Base-by-base conservation (phyloP, 2,888 invertebrate species). In the Eupithecia inturbata region DNA sequence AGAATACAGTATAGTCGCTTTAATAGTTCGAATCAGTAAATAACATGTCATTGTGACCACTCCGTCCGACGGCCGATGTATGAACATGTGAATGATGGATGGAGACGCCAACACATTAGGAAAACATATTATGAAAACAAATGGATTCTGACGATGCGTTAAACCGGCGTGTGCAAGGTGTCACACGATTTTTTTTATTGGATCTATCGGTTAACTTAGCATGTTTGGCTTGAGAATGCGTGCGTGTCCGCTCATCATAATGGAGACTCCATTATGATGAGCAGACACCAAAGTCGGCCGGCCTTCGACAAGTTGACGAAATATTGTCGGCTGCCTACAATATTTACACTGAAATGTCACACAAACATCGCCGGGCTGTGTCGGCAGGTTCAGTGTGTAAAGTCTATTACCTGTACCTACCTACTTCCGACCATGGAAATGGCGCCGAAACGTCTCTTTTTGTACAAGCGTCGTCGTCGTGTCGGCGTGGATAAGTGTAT, bases 21-120 rank as follows among this genome's bases (percentile, higher is more conserved):
- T 22, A 57, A 57, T 14, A 22, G 57, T 12, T 12, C 57, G 57
- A 19, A 62, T 31, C 62, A 19, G 62, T 62, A 62, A 62, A 62
- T 62, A 62, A 62, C 63, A 26, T 70, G 73, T 67, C 60, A 69
- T 73, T 73, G 33, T 28, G 22, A 41, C 26, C 36, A 16, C 57
- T 57, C 26, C 4, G 57, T 57, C 57, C 69, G 14, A 12, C 49
- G 26, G 19, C 63, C 67, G 62, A 72, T 10, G 31, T 67, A 68
- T 62, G 79, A 63, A 41, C 76, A 77, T 73, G 70, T 77, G 68
- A 74, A 74, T 76, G 79, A 79, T 79, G 76, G 75, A 76, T 79
- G 71, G 39, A 19, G 1, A 12, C 12, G 26, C 57, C 26, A 14
- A 26, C 57, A 9, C 22, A 53, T 26, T 14, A 53, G 26, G 22